Conservation (phyloP, 2,797 vertebrate genomes). For the Sebastes matsubarae region DNA sequence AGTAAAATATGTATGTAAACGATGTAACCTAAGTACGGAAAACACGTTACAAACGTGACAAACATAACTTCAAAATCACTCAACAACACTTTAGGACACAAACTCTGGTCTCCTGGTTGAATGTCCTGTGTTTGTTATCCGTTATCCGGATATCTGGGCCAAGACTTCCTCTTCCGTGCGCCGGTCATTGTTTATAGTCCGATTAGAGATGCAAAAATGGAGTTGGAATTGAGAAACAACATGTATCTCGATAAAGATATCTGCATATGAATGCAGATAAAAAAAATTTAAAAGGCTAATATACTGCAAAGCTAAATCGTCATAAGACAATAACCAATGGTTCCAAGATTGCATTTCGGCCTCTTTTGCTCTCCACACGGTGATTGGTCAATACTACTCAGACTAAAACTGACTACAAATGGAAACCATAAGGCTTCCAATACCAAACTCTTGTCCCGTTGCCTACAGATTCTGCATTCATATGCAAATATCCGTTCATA, state of each 20-base stretch:
- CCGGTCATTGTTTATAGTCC: background rate
- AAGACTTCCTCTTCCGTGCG: background rate
- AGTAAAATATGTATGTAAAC: too few species aligned
- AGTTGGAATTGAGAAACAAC: background rate
- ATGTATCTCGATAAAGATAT: background rate
- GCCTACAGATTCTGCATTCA: background rate
- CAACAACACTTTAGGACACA: too few species aligned
- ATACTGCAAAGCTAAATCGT: background rate
- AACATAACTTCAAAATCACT: too few species aligned
- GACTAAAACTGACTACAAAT: background rate
- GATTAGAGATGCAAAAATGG: background rate
- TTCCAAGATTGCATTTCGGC: background rate
- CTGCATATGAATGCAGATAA: background rate
- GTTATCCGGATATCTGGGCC: background rate
- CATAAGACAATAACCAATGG: accelerated
- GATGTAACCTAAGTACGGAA: too few species aligned
- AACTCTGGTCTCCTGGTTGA: too few species aligned
- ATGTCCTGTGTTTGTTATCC: too few species aligned
- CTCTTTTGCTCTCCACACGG: background rate
- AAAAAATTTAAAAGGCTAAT: background rate
- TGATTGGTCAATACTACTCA: background rate
- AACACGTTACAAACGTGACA: too few species aligned
- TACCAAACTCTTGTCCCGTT: background rate
- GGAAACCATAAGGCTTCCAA: background rate
- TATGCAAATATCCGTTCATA: background rate